phyloP scores from a whole-genome alignment of 2,797 vertebrate genomes.

The Sylvia borin region DNA sequence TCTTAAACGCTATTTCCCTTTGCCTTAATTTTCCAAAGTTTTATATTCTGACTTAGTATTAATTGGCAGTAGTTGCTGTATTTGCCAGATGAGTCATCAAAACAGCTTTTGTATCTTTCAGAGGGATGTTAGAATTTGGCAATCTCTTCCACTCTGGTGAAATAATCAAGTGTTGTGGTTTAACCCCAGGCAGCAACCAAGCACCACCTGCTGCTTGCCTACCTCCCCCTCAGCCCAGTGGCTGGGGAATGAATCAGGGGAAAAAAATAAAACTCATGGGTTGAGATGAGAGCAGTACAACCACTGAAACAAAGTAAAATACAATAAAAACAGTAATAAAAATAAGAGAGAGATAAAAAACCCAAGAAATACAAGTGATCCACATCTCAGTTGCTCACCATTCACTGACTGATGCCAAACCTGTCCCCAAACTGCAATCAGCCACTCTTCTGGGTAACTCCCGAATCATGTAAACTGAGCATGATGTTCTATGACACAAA shows the following conservation, averaged over 20 bases:
- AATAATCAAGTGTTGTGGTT: neutral
- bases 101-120: constrained; percentile 20
- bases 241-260: neutral
- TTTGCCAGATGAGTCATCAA: constrained; percentile 11
- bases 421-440: neutral
- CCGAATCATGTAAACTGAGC: neutral
- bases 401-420: neutral
- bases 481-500: neutral
- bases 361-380: neutral
- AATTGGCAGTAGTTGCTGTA: neutral
- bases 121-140: neutral
- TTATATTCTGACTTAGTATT: neutral
- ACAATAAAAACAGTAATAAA: neutral
- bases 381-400: neutral
- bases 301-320: neutral
- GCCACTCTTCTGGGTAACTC: too few relatives aligned
- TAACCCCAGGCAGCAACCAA: neutral
- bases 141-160: neutral
- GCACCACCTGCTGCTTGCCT: neutral
- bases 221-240: neutral
- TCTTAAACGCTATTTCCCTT: neutral
- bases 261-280: neutral
- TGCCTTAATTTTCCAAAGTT: neutral
- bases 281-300: neutral
- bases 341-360: neutral